Base-by-base conservation (phyloP, 2,113 vertebrate genomes). In the Equus przewalskii region DNA sequence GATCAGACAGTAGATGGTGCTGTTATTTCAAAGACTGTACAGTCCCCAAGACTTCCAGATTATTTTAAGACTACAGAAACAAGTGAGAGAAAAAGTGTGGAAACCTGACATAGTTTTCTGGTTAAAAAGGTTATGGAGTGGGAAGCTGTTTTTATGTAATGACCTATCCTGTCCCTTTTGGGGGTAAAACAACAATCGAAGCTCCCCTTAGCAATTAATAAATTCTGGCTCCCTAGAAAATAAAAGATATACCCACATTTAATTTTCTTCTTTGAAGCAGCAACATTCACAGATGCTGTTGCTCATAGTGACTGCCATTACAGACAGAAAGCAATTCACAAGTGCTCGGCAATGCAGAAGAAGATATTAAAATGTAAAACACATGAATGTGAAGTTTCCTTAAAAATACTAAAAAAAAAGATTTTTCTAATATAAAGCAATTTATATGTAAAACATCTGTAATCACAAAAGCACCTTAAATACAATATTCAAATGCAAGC, bases 361-460 rank as follows among this genome's bases (percentile, higher is more conserved):
- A 46, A 96, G 60, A 81, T 82, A 97, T 97, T 98, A 98, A 98
- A 99, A 98, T 96, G 98, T 96, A 98, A 98, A 97, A 89, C 96
- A 98, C 83, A 76, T 22, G 92, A 95, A 89, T 96, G 96, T 36
- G 91, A 98, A 96, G 76, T 97, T 97, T 91, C 76, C 76, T 93
- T 95, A 96, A 97, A 98, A 97, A 86, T 94, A 88, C 64, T 78
- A 91, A 96, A 95, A 97, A 97, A 30, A 83, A 51, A 88, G 56
- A 70, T 51, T 97, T 96, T 96, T 95, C 80, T 97, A 98, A 98
- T 98, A 97, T 97, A 98, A 98, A 97, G 97, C 97, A 98, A 98
- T 99, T 99, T 99, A 98, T 98, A 98, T 99, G 98, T 98, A 99
- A 99, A 99, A 98, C 94, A 97, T 98, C 97, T 98, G 97, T 98